Evolutionary conservation across 2,797 vertebrate species (phyloP), one percentile per base, ranked within the genome.

Genomic region (Catharus ustulatus): DNA sequence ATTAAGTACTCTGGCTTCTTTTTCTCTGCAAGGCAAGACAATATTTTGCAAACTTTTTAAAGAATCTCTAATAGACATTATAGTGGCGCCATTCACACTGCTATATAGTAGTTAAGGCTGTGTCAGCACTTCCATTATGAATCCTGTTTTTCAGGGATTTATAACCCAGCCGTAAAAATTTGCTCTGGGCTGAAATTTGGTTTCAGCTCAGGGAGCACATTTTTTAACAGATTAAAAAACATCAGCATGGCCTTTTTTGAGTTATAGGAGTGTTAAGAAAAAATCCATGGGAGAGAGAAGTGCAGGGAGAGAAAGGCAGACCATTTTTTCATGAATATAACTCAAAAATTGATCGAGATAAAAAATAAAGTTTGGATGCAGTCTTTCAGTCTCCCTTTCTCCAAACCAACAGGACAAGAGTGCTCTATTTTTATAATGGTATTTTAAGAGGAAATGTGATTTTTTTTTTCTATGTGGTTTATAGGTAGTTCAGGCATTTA

Each of bases 121-220:
- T 96, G 97, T 98, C 97, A 98, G 98, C 97, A 97, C 97, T 98
- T 98, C 97, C 95, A 95, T 96, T 97, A 96, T 93, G 95, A 97
- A 97, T 97, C 96, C 96, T 97, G 97, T 94, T 91, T 97, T 97
- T 96, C 95, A 97, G 97, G 96, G 96, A 97, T 97, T 98, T 97
- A 97, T 97, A 97, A 97, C 97, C 94, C 90, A 96, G 94, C 96
- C 96, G 49, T 97, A 97, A 98, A 98, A 98, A 97, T 97, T 97
- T 97, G 97, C 97, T 98, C 96, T 97, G 97, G 97, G 97, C 97
- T 97, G 97, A 98, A 97, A 98, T 96, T 97, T 97, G 95, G 95
- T 97, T 97, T 96, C 93, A 97, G 96, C 96, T 94, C 95, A 96
- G 94, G 95, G 94, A 97, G 91, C 91, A 92, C 95, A 94, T 97